phyloP scores from a whole-genome alignment of 2,797 vertebrate genomes.

The Lagocephalus sceleratus region DNA sequence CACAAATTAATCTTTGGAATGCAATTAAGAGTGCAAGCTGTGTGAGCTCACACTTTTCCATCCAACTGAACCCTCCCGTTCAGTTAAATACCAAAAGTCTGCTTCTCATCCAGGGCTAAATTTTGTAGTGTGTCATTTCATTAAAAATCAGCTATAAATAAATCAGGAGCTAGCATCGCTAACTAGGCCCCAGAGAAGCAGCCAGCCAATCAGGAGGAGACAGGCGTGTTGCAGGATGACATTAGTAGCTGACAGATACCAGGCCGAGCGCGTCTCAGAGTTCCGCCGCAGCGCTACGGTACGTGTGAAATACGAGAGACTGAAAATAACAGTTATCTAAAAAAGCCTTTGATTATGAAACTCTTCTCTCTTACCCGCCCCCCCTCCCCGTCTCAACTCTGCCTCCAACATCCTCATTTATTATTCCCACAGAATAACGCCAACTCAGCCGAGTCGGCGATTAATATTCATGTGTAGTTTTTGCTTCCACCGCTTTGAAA shows the following conservation, averaged over 20 bases:
- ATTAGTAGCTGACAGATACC: slow-evolving; percentile 66
- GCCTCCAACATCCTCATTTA: slow-evolving; percentile 40
- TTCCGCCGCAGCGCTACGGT: slow-evolving; percentile 38
- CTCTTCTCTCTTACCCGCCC: slow-evolving; percentile 5
- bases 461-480: slow-evolving; percentile 60
- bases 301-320: slow-evolving; percentile 47
- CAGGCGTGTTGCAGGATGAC: slow-evolving; percentile 55
- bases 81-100: slow-evolving; percentile 18
- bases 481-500: slow-evolving; percentile 34
- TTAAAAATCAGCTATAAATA: slow-evolving; percentile 72
- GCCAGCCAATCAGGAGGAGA: slow-evolving; percentile 50
- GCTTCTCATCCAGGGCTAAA: slow-evolving; percentile 30
- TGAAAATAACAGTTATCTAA: slow-evolving; percentile 55
- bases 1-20: slow-evolving; percentile 41
- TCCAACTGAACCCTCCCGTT: slow-evolving; percentile 14
- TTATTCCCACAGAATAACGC: slow-evolving; percentile 49
- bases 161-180: slow-evolving; percentile 56
- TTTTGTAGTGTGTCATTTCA: slow-evolving; percentile 58
- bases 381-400: slow-evolving; percentile 15
- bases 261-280: slow-evolving; percentile 38
- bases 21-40: slow-evolving; percentile 65
- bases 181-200: slow-evolving; percentile 66
- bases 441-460: slow-evolving; percentile 50
- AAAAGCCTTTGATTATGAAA: slow-evolving; percentile 52
- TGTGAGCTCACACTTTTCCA: neutral